Evolutionary conservation across 2,888 invertebrate species (phyloP), one percentile per base, ranked within the genome.

Genomic region (Netelia fuscicornis): DNA sequence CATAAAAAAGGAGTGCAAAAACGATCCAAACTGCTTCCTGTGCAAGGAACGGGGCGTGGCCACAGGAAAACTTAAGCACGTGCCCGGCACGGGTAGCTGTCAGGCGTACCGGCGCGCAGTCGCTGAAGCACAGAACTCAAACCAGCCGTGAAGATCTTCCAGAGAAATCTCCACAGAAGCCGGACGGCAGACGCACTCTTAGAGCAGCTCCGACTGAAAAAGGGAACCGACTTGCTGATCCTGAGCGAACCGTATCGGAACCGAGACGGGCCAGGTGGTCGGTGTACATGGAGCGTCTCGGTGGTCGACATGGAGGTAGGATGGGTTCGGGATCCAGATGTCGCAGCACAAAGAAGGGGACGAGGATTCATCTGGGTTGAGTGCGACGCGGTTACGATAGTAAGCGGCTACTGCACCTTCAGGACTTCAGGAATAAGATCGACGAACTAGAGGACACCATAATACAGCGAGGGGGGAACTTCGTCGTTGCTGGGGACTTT

Each of bases 91-190:
- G 2, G 67, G 72, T 6, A 9, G 6, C 1, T 37, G 86, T 65
- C 42, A 60, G n/a, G 65, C 13, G 10, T 84, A 67, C 58, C 64
- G 80, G 30, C 62, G 75, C 30, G 77, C 85, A 11, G 83, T 84
- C 3, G 71, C 23, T 0, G 70, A 62, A 68, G 81, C 81, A 13
- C 77, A 25, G 75, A 64, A 13, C 0, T 68, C 42, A 52, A 3
- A 44, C 0, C 23, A 13, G 58, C 1, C 71, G 54, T 25, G 70
- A 54, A 44, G 25, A 25, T 87, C 10, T 77, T 89, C 0, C 88
- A 89, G 60, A 84, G 67, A 1, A 89, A 89, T 74, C 6, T 88
- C 0, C 54, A 89, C 58, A 25, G 86, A 52, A 86, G 87, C 54
- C 70, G 62, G 23, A 76, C 74, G 2, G 86, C 86, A 0, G 42